Base-by-base conservation (phyloP, 1,140 invertebrate genomes). In the Cydia fagiglandana region DNA sequence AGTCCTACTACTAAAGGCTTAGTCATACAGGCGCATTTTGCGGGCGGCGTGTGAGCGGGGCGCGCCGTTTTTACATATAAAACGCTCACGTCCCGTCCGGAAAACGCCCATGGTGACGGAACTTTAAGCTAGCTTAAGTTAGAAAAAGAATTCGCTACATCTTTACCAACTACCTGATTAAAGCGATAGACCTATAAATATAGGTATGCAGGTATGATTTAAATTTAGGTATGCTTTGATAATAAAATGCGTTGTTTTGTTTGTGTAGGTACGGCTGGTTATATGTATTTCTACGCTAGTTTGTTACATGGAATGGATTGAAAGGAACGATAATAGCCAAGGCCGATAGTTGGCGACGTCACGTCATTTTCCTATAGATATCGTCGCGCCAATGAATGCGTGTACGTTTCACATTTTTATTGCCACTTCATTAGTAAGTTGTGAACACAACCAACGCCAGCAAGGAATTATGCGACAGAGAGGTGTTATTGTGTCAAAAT, bases 331-430 rank as follows among this genome's bases (percentile, higher is more conserved):
- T 61, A 61, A 61, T 61, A 61, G 56, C 20, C 56, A 24, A 61
- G 53, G 53, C 53, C 53, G 53, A n/a, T 61, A n/a, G 20, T 24
- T 20, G 9, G 20, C 7, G 17, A 17, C 20, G 56, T 61, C 56
- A 24, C 56, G 56, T 61, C 56, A 61, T 61, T 61, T 61, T 61
- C 56, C 56, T 61, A 61, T 61, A 61, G n/a, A 61, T n/a, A 24
- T 24, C 4, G 20, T 24, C 56, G 56, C 24, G 56, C 56, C 56
- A 61, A 61, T 61, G 53, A 61, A 61, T 61, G 17, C 3, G 56
- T 61, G 15, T 61, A 24, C 50, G 50, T 17, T 53, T 7, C 15
- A 17, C n/a, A 17, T 53, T 53, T 47, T 53, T 53, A 53, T 53
- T 53, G 50, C 50, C 50, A 53, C 50, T 53, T 7, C n/a, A 17